phyloP scores from a whole-genome alignment of 2,888 invertebrate genomes.

The Drosophila emarginata region DNA sequence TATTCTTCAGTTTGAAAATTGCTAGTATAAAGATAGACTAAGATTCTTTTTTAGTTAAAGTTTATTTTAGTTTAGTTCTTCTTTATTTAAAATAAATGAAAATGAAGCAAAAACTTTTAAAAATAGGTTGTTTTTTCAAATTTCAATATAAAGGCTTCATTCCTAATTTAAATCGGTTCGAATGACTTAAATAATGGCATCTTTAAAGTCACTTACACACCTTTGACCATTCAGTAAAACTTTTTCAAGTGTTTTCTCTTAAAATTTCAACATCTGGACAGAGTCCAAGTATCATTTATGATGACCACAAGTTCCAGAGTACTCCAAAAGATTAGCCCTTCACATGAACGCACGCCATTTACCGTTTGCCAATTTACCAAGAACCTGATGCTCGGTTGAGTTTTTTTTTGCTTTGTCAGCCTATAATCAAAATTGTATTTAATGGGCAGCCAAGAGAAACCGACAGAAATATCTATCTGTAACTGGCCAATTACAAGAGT shows the following conservation, averaged over 20 bases:
- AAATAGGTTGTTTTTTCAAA: too few species aligned
- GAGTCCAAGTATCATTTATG: neutral
- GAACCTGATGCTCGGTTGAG: neutral
- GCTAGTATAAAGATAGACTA: too few species aligned
- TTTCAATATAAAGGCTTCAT: too few species aligned
- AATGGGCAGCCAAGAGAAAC: neutral
- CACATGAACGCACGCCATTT: slow-evolving; percentile 12
- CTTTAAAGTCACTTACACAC: neutral
- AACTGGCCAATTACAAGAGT: slow-evolving; percentile 38
- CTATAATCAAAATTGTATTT: slow-evolving; percentile 24
- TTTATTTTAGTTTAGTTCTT: too few species aligned
- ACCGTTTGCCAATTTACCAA: slow-evolving; percentile 17
- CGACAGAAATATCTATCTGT: neutral
- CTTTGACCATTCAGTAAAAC: neutral
- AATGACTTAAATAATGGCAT: too few species aligned
- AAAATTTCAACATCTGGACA: neutral
- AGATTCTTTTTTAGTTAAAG: too few species aligned
- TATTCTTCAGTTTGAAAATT: too few species aligned
- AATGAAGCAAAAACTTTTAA: too few species aligned
- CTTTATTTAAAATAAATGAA: too few species aligned
- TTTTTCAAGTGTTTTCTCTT: too few species aligned
- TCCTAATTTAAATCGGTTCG: too few species aligned
- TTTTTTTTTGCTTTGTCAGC: slow-evolving; percentile 25
- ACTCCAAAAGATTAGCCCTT: neutral
- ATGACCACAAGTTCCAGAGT: slow-evolving; percentile 5